phyloP scores from a whole-genome alignment of 2,797 vertebrate genomes.

The Sebastes hubbsi region DNA sequence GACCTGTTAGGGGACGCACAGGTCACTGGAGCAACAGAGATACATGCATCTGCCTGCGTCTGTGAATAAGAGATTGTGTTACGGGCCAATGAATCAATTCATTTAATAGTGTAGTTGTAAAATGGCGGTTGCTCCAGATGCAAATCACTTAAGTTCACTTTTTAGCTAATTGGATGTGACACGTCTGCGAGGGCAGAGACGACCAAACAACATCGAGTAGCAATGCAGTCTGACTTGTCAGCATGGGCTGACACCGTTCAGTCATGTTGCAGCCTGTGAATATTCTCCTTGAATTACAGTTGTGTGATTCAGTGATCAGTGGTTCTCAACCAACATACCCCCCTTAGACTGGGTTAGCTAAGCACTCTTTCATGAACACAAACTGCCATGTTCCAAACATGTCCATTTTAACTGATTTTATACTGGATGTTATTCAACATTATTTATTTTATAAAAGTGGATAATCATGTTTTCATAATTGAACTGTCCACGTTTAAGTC shows the following conservation, averaged over 20 bases:
- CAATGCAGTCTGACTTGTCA: slow-evolving; percentile 63
- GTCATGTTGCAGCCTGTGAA: slow-evolving; percentile 28
- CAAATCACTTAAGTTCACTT: slow-evolving; percentile 44
- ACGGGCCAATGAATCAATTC: slow-evolving; percentile 66
- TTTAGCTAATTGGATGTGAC: slow-evolving; percentile 64
- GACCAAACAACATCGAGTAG: slow-evolving; percentile 61
- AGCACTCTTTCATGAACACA: background rate
- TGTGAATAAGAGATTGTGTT: slow-evolving; percentile 60
- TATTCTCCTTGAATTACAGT: background rate
- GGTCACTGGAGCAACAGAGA: slow-evolving; percentile 48
- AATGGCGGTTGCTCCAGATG: slow-evolving; percentile 70
- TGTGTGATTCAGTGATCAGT: background rate
- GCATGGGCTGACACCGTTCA: slow-evolving; percentile 5
- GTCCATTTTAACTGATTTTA: background rate
- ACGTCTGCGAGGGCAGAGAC: slow-evolving; percentile 34
- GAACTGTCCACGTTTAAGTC: background rate
- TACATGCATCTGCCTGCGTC: slow-evolving; percentile 45
- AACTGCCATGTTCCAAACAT: background rate
- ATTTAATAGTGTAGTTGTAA: slow-evolving; percentile 41
- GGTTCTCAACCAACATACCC: background rate
- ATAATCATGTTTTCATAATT: background rate
- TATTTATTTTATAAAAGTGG: background rate
- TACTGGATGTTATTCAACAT: background rate
- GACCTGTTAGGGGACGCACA: slow-evolving; percentile 33
- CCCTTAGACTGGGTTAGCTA: background rate